phyloP scores from a whole-genome alignment of 1,140 invertebrate genomes.

The Drosophila kepulauana region DNA sequence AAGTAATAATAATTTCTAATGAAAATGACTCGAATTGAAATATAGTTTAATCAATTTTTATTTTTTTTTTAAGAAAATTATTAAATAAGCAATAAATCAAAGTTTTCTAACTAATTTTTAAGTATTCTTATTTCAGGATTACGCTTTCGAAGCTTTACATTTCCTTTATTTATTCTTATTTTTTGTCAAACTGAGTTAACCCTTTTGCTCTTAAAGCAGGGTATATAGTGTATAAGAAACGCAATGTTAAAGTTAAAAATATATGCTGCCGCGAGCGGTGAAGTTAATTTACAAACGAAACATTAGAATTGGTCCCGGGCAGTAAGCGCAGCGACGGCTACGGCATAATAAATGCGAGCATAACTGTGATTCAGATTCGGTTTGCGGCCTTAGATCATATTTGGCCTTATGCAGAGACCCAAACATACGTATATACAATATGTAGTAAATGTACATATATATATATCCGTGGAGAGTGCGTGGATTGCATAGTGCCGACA shows the following conservation, averaged over 20 bases:
- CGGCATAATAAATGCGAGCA: constrained; percentile 79
- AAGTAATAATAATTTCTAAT: too few species aligned
- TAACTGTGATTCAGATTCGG: constrained; percentile 68
- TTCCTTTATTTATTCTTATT: background rate
- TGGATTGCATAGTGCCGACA: constrained; percentile 74
- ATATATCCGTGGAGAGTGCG: constrained; percentile 38
- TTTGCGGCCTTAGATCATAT: constrained; percentile 57
- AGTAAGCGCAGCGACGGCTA: constrained; percentile 60
- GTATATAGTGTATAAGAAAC: constrained; percentile 22
- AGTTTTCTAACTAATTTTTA: too few species aligned
- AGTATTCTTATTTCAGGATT: too few species aligned
- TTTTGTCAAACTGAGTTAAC: background rate
- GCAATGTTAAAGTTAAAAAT: constrained; percentile 52
- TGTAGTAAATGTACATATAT: background rate
- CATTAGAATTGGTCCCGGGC: constrained; percentile 68
- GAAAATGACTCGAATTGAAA: too few species aligned
- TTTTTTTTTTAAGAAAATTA: too few species aligned
- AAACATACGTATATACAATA: constrained; percentile 5
- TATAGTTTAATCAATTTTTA: too few species aligned
- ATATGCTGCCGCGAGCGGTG: constrained; percentile 67
- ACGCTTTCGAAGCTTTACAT: too few species aligned
- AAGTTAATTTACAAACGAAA: constrained; percentile 82
- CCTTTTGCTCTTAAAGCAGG: too few species aligned
- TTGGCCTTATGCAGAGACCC: constrained; percentile 49
- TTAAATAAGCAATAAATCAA: too few species aligned